Base-by-base conservation (phyloP, 1,140 invertebrate genomes). In the Zaprionus camerounensis region DNA sequence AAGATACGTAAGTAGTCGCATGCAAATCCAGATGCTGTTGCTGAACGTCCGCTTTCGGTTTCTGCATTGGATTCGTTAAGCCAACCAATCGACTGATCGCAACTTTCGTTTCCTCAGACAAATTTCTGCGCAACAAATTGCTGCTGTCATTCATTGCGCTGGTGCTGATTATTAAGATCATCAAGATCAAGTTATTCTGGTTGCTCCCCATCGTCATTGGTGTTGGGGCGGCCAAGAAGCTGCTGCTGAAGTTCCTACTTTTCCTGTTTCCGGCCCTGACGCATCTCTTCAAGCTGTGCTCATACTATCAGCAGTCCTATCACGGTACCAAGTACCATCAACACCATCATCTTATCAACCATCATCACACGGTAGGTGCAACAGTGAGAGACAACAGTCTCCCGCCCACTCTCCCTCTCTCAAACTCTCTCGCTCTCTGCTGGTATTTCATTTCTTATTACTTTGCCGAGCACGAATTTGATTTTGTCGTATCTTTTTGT, bases 251-350 rank as follows among this genome's bases (percentile, higher is more conserved):
- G 82, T 93, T 97, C 34, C 90, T 97, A 20, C 94, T 97, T 2
- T 97, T 97, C 94, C 85, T 97, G 6, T 96, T 97, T 86, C 97
- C 97, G 1, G 96, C 96, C 0, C 93, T 97, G 46, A 95, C 96
- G 58, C 96, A 97, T 86, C 94, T 97, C 71, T 97, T 97, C 93
- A 97, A 97, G 88, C 93, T 97, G 1, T 97, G 97, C 92, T 96
- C 96, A 12, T 96, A 96, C 93, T 97, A 97, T 79, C 96, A 97
- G 68, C 94, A 95, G 62, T 94, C 94, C 67, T 94, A 94, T 76
- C 95, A 96, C 70, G 93, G 95, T n/a, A 96, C 96, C 80, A 96
- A 95, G 78, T 96, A 97, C 83, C 96, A 97, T 77, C 96, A 97
- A 87, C 96, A 97, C 92, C 96, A 97, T 92, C 93, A 95, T 66